Evolutionary conservation across 2,113 vertebrate genomes (phyloP).

Genomic region (Todiramphus chloris): DNA sequence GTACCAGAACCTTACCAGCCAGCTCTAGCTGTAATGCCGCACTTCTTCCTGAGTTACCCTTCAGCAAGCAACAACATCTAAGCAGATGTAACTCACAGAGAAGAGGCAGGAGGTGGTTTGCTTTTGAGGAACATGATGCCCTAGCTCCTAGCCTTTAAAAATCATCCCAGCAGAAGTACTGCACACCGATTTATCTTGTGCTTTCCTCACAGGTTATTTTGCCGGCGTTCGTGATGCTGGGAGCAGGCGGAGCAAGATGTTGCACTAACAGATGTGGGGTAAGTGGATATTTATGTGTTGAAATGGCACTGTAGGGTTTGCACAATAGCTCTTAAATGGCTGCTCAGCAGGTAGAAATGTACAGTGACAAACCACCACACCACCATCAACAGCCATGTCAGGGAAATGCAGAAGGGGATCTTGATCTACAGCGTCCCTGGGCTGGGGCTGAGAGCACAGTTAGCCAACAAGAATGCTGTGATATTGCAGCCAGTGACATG

Average conservation of each 20-base stretch:
- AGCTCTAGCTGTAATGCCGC: neutral
- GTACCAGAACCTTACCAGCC: neutral
- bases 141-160: neutral
- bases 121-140: neutral
- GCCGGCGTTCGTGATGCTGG: conserved; percentile 68
- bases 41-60: neutral
- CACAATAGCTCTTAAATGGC: neutral
- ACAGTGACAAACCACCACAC: neutral
- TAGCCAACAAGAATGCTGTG: neutral
- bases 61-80: neutral
- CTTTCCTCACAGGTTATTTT: conserved; percentile 60
- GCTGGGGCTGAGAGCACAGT: neutral
- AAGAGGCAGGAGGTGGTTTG: neutral
- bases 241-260: conserved; percentile 61
- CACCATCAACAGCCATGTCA: neutral
- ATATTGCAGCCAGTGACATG: neutral
- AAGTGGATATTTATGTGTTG: conserved; percentile 39
- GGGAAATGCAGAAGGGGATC: neutral
- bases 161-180: neutral
- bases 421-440: conserved; percentile 22
- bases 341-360: neutral
- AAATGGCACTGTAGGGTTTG: neutral
- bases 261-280: conserved; percentile 72
- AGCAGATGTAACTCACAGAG: neutral
- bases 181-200: neutral